These are phyloP conservation scores for Lycia hirtaria DNA, from an alignment of 2,888 invertebrate genomes.

Conservation along the genomic window DNA sequence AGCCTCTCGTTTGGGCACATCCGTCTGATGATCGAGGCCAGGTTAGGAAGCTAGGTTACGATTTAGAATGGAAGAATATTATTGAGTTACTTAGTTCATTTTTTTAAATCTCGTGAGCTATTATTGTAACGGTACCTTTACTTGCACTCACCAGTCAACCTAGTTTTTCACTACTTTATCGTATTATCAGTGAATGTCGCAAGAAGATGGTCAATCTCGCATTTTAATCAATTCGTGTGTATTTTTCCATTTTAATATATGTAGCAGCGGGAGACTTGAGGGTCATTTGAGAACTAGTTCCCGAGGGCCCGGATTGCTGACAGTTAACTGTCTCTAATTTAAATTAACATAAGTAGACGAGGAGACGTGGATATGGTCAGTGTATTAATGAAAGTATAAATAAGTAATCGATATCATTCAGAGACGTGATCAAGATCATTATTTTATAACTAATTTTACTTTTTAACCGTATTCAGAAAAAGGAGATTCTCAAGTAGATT, in stretches of 20 bases:
- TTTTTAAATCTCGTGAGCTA: no score
- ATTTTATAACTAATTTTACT: no score
- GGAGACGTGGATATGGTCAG: constrained; percentile 3
- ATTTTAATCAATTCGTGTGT: constrained; percentile 9
- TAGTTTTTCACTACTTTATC: background rate
- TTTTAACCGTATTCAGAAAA: no score
- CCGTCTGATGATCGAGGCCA: no score
- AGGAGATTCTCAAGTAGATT: no score
- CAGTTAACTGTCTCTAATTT: constrained; percentile 16
- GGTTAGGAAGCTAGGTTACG: no score
- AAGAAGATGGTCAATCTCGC: background rate
- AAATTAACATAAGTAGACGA: constrained; percentile 22
- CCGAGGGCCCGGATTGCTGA: constrained; percentile 13
- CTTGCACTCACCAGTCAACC: background rate
- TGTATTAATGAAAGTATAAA: constrained; percentile 5
- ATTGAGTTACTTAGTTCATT: no score
- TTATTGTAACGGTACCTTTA: background rate
- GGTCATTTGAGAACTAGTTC: constrained; percentile 16
- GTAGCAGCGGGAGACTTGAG: background rate
- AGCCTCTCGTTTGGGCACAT: no score
- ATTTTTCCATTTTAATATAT: constrained; percentile 21
- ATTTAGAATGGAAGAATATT: no score
- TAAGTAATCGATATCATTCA: background rate
- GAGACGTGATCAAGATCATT: no score
- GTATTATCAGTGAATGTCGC: constrained; percentile 1